Percentiles rank a stretch among this genome's conserved stretches.
Conservation (phyloP, 1,140 invertebrate genomes). For the Helicoverpa zea region DNA sequence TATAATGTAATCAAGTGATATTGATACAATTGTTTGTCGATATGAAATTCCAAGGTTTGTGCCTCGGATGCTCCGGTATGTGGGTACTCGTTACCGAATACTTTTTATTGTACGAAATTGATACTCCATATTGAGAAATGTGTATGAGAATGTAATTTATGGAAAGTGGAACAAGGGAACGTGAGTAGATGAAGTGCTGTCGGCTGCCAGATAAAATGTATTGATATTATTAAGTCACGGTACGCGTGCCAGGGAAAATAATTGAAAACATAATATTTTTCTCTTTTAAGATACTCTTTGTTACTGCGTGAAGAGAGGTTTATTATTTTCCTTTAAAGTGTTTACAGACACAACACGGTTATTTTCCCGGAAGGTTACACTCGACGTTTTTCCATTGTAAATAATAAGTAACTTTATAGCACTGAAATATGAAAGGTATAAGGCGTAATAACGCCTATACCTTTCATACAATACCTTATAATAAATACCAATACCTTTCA, state of each 20-base stretch:
- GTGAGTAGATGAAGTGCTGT: neutral
- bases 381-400: too few relatives aligned
- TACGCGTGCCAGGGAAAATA: neutral
- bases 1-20: constrained; percentile 42
- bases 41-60: constrained; percentile 41
- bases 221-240: neutral
- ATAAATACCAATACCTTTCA: too few relatives aligned
- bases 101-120: constrained; percentile 28
- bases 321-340: too few relatives aligned
- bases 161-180: constrained; percentile 13
- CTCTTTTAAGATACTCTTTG: neutral
- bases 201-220: neutral
- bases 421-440: too few relatives aligned
- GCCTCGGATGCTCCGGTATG: constrained; percentile 9
- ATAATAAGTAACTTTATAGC: too few relatives aligned
- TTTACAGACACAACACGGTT: too few relatives aligned
- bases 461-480: too few relatives aligned
- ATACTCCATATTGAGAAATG: constrained; percentile 5
- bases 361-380: too few relatives aligned
- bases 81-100: constrained; percentile 27
- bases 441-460: too few relatives aligned
- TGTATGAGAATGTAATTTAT: constrained; percentile 29
- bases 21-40: constrained; percentile 44
- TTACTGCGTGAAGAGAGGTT: too few relatives aligned
- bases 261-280: constrained; percentile 8